Evolutionary conservation across 1,140 invertebrate species (phyloP).

Genomic region (Apolygus lucorum): DNA sequence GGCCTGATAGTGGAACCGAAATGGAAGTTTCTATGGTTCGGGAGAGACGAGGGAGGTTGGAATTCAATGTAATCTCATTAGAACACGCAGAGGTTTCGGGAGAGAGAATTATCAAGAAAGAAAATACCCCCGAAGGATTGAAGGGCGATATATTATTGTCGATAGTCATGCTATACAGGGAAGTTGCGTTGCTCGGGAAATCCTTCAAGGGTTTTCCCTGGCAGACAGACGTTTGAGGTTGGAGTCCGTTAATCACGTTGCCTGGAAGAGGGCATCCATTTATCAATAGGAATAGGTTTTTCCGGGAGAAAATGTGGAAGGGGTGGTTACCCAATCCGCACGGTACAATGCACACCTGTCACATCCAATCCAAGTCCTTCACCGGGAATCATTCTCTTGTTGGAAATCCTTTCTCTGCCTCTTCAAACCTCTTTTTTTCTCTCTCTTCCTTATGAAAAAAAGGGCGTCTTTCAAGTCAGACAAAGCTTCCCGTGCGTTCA

Average conservation of each 20-base stretch:
- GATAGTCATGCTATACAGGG: neutral
- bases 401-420: neutral
- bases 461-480: neutral
- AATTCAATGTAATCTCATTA: slow-evolving; percentile 10
- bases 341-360: slow-evolving; percentile 16
- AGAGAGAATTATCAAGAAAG: neutral
- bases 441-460: neutral
- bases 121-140: neutral
- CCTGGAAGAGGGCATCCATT: neutral
- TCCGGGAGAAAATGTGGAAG: neutral
- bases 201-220: neutral
- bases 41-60: neutral
- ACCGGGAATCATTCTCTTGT: slow-evolving; percentile 1
- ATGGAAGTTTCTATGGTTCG: neutral
- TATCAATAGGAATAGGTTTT: slow-evolving; percentile 8
- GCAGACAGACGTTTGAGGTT: slow-evolving; percentile 7
- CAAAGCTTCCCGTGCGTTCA: slow-evolving; percentile 4
- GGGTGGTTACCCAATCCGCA: slow-evolving; percentile 11
- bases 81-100: slow-evolving; percentile 3
- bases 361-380: slow-evolving; percentile 11
- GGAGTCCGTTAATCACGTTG: slow-evolving; percentile 4
- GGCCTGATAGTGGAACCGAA: neutral
- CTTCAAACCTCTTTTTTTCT: slow-evolving; percentile 11
- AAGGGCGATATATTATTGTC: neutral
- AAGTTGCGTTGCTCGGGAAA: neutral